A percentile compares a stretch with the other conserved stretches of the same genome.
Conservation (phyloP, 2,797 vertebrate species). For the Chrysocyon brachyurus region DNA sequence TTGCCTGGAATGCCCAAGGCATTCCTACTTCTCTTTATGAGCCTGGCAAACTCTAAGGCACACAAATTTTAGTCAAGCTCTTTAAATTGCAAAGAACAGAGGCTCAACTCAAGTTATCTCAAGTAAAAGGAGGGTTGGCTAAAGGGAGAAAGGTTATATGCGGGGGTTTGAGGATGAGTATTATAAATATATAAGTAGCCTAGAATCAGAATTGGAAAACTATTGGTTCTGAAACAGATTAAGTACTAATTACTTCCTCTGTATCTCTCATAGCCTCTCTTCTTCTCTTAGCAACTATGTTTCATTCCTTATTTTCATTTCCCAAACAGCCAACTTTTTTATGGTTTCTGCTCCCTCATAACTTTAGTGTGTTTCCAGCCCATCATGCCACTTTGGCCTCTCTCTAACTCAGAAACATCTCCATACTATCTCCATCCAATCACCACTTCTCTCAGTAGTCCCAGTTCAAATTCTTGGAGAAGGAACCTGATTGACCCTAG, state of each 20-base stretch:
- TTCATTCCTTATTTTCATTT: constrained; percentile 21
- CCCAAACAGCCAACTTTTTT: neutral
- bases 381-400: neutral
- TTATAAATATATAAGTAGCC: neutral
- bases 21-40: neutral
- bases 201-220: constrained; percentile 36
- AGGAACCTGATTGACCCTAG: neutral
- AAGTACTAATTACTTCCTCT: neutral
- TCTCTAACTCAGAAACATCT: neutral
- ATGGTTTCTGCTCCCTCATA: neutral
- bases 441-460: neutral
- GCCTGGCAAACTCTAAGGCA: constrained; percentile 47
- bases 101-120: constrained; percentile 30
- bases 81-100: constrained; percentile 58
- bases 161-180: neutral
- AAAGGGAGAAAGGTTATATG: neutral
- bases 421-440: neutral
- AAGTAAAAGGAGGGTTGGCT: neutral
- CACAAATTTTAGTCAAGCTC: constrained; percentile 29
- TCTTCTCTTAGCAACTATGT: neutral
- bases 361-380: neutral
- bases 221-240: constrained; percentile 10
- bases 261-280: neutral
- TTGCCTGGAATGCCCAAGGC: constrained; percentile 25
- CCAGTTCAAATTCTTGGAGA: constrained; percentile 2